Percentiles rank a stretch among this genome's conserved stretches.
These are phyloP conservation scores for Naja naja DNA, from an alignment of 2,113 vertebrate species.

Conservation along the genomic window DNA sequence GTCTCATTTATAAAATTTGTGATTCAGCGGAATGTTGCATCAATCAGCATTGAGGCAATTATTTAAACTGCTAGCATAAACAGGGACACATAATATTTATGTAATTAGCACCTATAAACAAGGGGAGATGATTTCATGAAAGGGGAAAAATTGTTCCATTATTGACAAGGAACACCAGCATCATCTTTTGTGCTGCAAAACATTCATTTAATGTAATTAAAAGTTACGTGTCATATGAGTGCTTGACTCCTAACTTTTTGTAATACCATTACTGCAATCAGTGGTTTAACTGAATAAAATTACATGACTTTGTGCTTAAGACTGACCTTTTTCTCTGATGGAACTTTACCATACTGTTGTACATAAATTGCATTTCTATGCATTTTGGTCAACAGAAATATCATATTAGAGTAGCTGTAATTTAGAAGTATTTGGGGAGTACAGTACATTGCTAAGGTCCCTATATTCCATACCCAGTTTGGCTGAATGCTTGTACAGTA, in stretches of 20 bases:
- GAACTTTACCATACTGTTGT: background rate
- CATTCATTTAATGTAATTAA: background rate
- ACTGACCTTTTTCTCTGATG: slow-evolving; percentile 5
- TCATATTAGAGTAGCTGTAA: background rate
- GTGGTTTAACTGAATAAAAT: slow-evolving; percentile 2
- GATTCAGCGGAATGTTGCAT: slow-evolving; percentile 21
- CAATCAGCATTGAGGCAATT: slow-evolving; percentile 37
- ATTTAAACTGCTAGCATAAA: slow-evolving; percentile 46
- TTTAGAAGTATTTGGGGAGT: background rate
- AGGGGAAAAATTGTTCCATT: background rate
- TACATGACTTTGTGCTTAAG: background rate
- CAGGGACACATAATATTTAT: slow-evolving; percentile 53
- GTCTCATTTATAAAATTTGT: slow-evolving; percentile 38
- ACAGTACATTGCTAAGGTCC: background rate
- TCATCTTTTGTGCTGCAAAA: slow-evolving; percentile 18
- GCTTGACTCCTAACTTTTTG: background rate
- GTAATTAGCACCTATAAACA: slow-evolving; percentile 40
- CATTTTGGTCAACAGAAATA: background rate
- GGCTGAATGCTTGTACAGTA: background rate
- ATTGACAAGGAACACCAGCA: slow-evolving; percentile 8
- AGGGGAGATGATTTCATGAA: slow-evolving; percentile 21
- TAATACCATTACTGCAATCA: background rate
- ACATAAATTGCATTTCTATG: background rate
- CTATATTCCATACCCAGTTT: background rate
- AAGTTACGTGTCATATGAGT: background rate